These are phyloP conservation scores for Charadrius vociferus DNA, from an alignment of 2,113 vertebrate species.

Conservation along the genomic window DNA sequence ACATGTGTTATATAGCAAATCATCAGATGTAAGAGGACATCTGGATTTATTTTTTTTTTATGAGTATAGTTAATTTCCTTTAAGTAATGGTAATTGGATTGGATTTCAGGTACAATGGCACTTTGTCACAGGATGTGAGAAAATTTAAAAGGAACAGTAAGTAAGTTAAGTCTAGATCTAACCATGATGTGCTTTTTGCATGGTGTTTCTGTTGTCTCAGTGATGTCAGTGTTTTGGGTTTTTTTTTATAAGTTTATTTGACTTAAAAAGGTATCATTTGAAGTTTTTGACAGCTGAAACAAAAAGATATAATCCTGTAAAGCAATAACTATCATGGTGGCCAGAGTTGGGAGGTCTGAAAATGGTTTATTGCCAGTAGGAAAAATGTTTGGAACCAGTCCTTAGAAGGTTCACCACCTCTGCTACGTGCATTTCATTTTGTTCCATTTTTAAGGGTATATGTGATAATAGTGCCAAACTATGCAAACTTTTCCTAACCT, in stretches of 20 bases:
- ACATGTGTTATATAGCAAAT: background rate
- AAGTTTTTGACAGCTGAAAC: conserved; percentile 68
- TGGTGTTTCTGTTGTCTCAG: background rate
- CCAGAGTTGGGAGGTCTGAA: conserved; percentile 69
- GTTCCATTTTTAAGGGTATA: conserved; percentile 51
- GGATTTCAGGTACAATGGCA: background rate
- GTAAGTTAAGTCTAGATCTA: background rate
- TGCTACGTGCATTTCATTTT: background rate
- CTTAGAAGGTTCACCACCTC: conserved; percentile 60
- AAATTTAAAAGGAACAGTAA: background rate
- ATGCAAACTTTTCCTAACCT: conserved; percentile 31
- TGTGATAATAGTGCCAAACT: conserved; percentile 53
- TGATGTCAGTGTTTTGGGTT: background rate
- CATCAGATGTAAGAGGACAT: background rate
- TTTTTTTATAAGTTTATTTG: conserved; percentile 30
- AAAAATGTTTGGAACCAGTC: conserved; percentile 60
- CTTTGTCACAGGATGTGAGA: background rate
- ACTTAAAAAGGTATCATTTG: conserved; percentile 36
- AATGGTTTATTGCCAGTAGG: conserved; percentile 62
- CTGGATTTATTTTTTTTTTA: background rate
- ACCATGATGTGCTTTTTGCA: background rate
- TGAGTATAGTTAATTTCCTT: background rate
- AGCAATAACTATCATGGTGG: conserved; percentile 69
- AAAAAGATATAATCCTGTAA: conserved; percentile 49
- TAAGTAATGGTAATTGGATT: background rate